Evolutionary conservation across 2,888 invertebrate species (phyloP).

Genomic region (Acleris sparsana): DNA sequence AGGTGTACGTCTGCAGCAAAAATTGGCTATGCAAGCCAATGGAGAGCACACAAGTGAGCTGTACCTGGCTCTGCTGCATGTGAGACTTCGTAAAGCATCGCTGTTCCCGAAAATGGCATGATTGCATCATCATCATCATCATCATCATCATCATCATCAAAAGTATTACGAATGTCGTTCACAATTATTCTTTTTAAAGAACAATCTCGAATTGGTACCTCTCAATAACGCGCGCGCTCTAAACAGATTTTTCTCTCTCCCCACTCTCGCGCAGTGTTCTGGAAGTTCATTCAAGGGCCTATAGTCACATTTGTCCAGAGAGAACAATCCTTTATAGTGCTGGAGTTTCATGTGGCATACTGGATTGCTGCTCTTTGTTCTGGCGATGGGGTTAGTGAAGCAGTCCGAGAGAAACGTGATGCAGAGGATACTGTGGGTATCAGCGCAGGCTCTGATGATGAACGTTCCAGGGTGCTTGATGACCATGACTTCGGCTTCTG

Average conservation of each 20-base stretch:
- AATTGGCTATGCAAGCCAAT: too few relatives aligned
- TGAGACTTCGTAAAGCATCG: too few relatives aligned
- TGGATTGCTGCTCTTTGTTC: not conserved
- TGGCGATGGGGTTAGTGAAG: not conserved
- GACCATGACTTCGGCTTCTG: constrained; percentile 5
- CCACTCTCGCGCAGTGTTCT: constrained; percentile 3
- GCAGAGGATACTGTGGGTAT: not conserved
- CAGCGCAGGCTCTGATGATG: constrained; percentile 4
- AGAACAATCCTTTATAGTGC: constrained; percentile 2
- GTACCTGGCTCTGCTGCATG: too few relatives aligned
- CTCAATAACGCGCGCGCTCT: not conserved
- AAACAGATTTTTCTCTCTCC: not conserved
- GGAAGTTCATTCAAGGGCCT: not conserved
- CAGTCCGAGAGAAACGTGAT: not conserved
- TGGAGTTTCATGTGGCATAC: not conserved
- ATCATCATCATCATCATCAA: too few relatives aligned
- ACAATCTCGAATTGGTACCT: not conserved
- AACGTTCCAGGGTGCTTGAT: constrained; percentile 6
- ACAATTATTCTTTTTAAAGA: not conserved
- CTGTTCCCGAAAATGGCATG: too few relatives aligned
- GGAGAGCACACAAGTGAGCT: too few relatives aligned
- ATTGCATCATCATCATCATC: too few relatives aligned
- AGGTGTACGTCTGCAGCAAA: too few relatives aligned
- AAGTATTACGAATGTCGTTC: not conserved
- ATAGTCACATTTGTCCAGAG: constrained; percentile 4